A percentile compares a stretch with the other conserved stretches of the same genome.
Evolutionary conservation across 2,888 invertebrate genomes (phyloP).

Genomic region (Ctenicera cuprea): DNA sequence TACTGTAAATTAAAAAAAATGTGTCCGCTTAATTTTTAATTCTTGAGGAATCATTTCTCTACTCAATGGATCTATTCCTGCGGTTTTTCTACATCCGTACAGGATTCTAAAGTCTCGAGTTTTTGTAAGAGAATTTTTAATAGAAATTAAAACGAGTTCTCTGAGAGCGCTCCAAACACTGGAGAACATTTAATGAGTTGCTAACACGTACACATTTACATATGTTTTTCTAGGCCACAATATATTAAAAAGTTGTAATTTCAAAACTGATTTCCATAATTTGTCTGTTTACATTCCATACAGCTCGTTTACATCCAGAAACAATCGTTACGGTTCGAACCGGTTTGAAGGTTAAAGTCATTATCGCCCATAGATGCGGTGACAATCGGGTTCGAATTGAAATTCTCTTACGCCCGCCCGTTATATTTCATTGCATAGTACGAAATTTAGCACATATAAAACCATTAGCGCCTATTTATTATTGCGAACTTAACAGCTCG

Average conservation of each 20-base stretch:
- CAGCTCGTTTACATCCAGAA: conserved; percentile 28
- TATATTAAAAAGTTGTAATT: conserved; percentile 39
- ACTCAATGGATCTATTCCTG: too few species aligned
- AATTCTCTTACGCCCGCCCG: conserved; percentile 28
- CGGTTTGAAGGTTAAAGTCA: conserved; percentile 38
- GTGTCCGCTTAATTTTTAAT: too few species aligned
- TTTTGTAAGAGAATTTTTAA: too few species aligned
- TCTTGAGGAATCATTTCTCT: too few species aligned
- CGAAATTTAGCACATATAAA: conserved; percentile 36
- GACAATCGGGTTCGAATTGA: conserved; percentile 24
- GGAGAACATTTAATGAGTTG: conserved; percentile 28
- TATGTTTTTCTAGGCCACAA: conserved; percentile 33
- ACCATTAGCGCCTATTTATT: conserved; percentile 41
- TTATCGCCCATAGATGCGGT: conserved; percentile 30
- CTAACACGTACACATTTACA: conserved; percentile 9
- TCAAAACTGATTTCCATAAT: conserved; percentile 39
- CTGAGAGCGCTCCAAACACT: not conserved
- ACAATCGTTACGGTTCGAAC: conserved; percentile 17
- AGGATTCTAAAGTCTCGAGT: too few species aligned
- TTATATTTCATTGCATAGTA: conserved; percentile 27
- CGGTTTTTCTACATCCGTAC: too few species aligned
- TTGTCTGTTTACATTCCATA: conserved; percentile 41
- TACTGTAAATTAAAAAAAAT: too few species aligned
- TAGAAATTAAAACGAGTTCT: too few species aligned
- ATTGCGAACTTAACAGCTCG: conserved; percentile 30